phyloP scores from a whole-genome alignment of 2,888 invertebrate genomes.

The Auanema sp. region DNA sequence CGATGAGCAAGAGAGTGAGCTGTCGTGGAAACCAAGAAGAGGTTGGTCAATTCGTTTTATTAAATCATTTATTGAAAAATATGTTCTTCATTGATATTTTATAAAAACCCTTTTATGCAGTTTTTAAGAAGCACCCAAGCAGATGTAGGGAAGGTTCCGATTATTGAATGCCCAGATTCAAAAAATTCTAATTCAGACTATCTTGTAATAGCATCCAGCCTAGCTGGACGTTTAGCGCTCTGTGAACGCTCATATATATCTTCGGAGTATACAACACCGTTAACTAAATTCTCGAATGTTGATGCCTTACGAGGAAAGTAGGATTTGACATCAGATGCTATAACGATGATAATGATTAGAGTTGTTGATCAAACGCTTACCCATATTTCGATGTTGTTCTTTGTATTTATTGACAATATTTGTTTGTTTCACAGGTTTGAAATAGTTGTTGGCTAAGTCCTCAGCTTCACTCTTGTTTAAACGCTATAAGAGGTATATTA shows the following conservation, averaged over 20 bases:
- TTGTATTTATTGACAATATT: slow-evolving; percentile 72
- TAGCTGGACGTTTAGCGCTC: slow-evolving; percentile 33
- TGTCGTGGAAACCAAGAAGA: no score
- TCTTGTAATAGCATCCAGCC: slow-evolving; percentile 29
- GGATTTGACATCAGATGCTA: slow-evolving; percentile 27
- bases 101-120: no score
- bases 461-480: slow-evolving; percentile 70
- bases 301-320: slow-evolving; percentile 47
- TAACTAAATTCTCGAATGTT: slow-evolving; percentile 54
- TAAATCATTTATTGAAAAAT: no score
- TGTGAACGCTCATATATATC: slow-evolving; percentile 41
- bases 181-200: not conserved
- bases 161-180: no score
- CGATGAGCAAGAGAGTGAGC: no score
- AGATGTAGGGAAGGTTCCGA: no score
- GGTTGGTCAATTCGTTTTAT: no score
- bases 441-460: slow-evolving; percentile 76
- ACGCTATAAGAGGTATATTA: slow-evolving; percentile 19
- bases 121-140: no score
- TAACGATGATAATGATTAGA: not conserved
- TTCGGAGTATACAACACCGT: slow-evolving; percentile 62
- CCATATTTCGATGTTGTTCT: slow-evolving; percentile 44
- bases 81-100: no score
- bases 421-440: slow-evolving; percentile 74
- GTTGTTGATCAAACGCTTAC: slow-evolving; percentile 12